Percentiles rank a stretch among this genome's conserved stretches.
Evolutionary conservation across 2,888 invertebrate species (phyloP).

Genomic region (Netelia fuscicornis): DNA sequence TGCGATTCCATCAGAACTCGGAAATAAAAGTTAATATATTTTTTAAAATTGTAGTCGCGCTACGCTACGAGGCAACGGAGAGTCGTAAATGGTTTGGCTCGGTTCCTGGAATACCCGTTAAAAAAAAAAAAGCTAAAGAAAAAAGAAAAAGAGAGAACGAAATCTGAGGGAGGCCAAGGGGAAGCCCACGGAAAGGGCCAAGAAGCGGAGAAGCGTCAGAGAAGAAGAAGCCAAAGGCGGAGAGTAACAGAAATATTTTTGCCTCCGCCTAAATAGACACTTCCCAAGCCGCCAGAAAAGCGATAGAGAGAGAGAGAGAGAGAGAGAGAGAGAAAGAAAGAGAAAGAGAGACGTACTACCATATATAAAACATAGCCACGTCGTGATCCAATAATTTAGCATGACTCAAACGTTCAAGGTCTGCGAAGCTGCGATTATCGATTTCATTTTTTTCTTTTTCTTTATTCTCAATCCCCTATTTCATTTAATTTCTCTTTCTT

Average conservation of each 20-base stretch:
- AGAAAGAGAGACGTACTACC: slow-evolving; percentile 29
- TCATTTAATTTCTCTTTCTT: background rate
- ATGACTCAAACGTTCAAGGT: slow-evolving; percentile 67
- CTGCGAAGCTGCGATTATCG: slow-evolving; percentile 75
- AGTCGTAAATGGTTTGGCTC: slow-evolving; percentile 62
- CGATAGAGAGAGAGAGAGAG: slow-evolving; percentile 34
- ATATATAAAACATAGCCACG: slow-evolving; percentile 68
- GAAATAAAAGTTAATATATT: background rate
- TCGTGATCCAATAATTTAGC: slow-evolving; percentile 73
- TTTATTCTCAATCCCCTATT: slow-evolving; percentile 21
- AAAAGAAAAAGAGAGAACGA: slow-evolving; percentile 6
- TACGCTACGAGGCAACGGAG: background rate
- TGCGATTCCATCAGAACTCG: slow-evolving; percentile 1
- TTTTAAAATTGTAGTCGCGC: slow-evolving; percentile 12
- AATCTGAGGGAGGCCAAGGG: slow-evolving; percentile 27
- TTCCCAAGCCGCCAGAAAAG: slow-evolving; percentile 67
- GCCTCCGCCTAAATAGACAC: slow-evolving; percentile 64
- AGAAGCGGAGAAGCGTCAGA: slow-evolving; percentile 36
- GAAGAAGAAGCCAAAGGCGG: slow-evolving; percentile 47
- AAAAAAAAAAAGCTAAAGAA: slow-evolving; percentile 32
- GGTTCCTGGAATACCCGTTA: slow-evolving; percentile 60
- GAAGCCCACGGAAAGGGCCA: slow-evolving; percentile 44
- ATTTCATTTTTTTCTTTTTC: slow-evolving; percentile 77
- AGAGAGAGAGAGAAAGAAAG: slow-evolving; percentile 39
- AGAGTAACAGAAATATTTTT: slow-evolving; percentile 64